phyloP scores from a whole-genome alignment of 2,797 vertebrate species.

The Galagoides demidoff region DNA sequence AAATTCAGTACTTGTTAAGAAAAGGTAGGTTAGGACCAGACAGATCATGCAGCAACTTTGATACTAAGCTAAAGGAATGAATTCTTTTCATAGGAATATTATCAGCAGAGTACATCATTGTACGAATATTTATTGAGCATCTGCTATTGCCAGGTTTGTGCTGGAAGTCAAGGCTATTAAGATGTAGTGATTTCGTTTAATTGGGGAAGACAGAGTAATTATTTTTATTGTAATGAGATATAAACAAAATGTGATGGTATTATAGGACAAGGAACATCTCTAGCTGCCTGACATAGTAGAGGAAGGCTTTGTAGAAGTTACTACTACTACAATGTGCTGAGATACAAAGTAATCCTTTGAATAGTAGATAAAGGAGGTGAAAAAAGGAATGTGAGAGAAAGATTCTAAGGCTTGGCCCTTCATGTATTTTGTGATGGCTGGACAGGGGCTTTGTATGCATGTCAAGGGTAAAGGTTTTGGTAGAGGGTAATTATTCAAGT shows the following conservation, averaged over 20 bases:
- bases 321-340: background rate
- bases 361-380: background rate
- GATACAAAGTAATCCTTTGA: background rate
- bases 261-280: background rate
- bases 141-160: background rate
- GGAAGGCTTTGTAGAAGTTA: background rate
- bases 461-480: background rate
- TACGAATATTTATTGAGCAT: background rate
- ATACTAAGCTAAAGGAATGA: background rate
- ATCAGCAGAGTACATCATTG: background rate
- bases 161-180: background rate
- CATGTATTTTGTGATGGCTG: conserved; percentile 15
- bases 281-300: background rate
- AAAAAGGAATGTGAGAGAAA: background rate
- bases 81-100: background rate
- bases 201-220: conserved; percentile 33
- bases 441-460: background rate
- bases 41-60: background rate
- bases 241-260: background rate
- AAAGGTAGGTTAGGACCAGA: background rate
- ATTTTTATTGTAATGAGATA: background rate
- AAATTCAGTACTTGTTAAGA: conserved; percentile 18
- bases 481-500: background rate
- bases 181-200: background rate
- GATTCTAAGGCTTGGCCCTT: background rate